phyloP scores from a whole-genome alignment of 1,140 invertebrate species.

The Cydia strobilella region DNA sequence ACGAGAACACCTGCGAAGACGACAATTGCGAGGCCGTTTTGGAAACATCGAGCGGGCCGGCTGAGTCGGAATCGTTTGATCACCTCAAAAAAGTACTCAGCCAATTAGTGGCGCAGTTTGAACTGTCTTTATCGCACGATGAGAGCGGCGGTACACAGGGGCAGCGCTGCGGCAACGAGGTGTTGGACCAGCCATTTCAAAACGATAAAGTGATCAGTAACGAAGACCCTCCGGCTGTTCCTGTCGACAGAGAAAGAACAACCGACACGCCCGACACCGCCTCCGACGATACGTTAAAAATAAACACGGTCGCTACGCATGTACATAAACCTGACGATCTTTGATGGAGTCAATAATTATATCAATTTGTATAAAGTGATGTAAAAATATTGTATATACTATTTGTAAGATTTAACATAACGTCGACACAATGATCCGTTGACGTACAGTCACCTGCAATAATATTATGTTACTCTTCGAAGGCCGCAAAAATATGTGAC shows the following conservation, averaged over 20 bases:
- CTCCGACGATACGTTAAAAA: not conserved
- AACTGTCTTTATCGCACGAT: conserved; percentile 58
- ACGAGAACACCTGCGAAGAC: conserved; percentile 51
- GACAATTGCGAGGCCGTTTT: conserved; percentile 51
- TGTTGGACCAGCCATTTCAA: conserved; percentile 34
- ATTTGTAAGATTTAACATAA: conserved; percentile 36
- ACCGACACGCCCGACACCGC: not conserved
- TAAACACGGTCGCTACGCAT: not conserved
- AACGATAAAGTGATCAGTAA: conserved; percentile 41
- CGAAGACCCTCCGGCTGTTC: conserved; percentile 10
- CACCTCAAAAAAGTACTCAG: conserved; percentile 66
- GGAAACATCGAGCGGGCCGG: conserved; percentile 34
- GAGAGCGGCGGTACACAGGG: conserved; percentile 38
- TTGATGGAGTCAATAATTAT: conserved; percentile 36
- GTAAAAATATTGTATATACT: conserved; percentile 44
- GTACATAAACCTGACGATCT: conserved; percentile 34
- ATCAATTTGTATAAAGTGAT: conserved; percentile 36
- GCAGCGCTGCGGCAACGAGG: conserved; percentile 35
- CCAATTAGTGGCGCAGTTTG: conserved; percentile 66
- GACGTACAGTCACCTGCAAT: too few species aligned
- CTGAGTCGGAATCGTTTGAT: conserved; percentile 63
- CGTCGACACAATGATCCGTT: conserved; percentile 10
- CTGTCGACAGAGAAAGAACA: conserved; percentile 32
- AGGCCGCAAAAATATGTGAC: too few species aligned
- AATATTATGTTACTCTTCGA: too few species aligned